A percentile compares a stretch with the other conserved stretches of the same genome.
Conservation (phyloP, 1,140 invertebrate species). For the Papilio xuthus region DNA sequence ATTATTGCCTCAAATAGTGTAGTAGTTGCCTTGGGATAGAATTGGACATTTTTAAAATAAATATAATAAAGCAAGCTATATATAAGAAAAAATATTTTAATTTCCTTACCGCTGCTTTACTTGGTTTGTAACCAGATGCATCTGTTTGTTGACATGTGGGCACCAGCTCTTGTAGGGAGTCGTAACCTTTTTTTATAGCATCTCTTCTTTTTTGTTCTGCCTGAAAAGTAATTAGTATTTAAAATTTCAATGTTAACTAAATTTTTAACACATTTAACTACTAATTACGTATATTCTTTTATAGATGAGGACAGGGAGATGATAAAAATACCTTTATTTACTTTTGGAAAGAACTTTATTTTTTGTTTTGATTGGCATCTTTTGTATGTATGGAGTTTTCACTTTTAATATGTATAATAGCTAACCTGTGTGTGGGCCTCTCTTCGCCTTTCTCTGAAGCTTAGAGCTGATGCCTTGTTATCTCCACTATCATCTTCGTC, state of each 20-base stretch:
- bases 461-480: slow-evolving; percentile 89
- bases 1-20: too few species aligned
- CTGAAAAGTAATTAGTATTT: slow-evolving; percentile 44
- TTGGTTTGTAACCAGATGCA: slow-evolving; percentile 95
- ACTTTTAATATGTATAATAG: slow-evolving; percentile 7
- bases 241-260: not conserved
- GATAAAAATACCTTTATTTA: too few species aligned
- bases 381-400: not conserved
- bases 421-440: slow-evolving; percentile 95
- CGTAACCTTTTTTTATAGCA: slow-evolving; percentile 98
- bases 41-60: not conserved
- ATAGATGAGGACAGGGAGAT: too few species aligned
- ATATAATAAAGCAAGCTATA: not conserved
- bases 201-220: slow-evolving; percentile 98
- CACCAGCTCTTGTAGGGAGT: slow-evolving; percentile 94
- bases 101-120: slow-evolving; percentile 91
- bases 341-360: not conserved
- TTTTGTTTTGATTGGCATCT: not conserved
- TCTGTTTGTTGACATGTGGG: slow-evolving; percentile 95
- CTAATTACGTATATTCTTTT: not conserved
- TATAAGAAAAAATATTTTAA: slow-evolving; percentile 29
- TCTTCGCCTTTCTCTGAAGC: slow-evolving; percentile 95
- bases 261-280: not conserved
- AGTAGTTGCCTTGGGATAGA: too few species aligned
- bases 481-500: slow-evolving; percentile 93